Evolutionary conservation across 2,888 invertebrate genomes (phyloP), one percentile per base, ranked within the genome.

Genomic region (Coleophora flavipennella): DNA sequence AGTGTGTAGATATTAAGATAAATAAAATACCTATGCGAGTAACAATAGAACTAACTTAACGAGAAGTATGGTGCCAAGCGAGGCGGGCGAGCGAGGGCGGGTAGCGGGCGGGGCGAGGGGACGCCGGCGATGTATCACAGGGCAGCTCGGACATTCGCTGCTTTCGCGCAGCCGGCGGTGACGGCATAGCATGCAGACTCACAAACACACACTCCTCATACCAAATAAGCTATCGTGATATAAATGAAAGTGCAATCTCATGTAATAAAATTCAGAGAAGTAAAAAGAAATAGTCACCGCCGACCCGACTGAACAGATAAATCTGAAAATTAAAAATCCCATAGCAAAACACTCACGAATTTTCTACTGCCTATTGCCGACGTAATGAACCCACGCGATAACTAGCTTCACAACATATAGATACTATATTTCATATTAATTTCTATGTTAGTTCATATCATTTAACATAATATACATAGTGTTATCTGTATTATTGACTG

Each of bases 351-450:
- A 53, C 48, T 42, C 55, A 49, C 46, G 37, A 50, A 48, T 45
- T 54, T 45, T 53, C 51, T 54, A 49, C 59, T 57, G 57, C 59
- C 63, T 59, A 59, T 55, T 54, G 65, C 68, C 65, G 57, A 61
- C 66, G 52, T 55, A 57, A 51, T 43, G 43, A 53, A 61, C 56
- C 57, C 72, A 62, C 67, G 64, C 73, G 56, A 62, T 55, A 58
- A 46, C 69, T 65, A 66, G 63, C 66, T 65, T 66, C 66, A 55
- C 56, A 61, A 67, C 57, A 56, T 57, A 59, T 65, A 62, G 48
- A 59, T 49, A 63, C 63, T 67, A 72, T 63, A 58, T 54, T 61
- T 62, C n/a, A 67, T 59, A 65, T 64, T 57, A 57, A 58, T 39
- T 44, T 44, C 54, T 52, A 67, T 55, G 58, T 66, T 57, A 58